Base-by-base conservation (phyloP, 1,140 invertebrate genomes). In the Drosophila serrata region DNA sequence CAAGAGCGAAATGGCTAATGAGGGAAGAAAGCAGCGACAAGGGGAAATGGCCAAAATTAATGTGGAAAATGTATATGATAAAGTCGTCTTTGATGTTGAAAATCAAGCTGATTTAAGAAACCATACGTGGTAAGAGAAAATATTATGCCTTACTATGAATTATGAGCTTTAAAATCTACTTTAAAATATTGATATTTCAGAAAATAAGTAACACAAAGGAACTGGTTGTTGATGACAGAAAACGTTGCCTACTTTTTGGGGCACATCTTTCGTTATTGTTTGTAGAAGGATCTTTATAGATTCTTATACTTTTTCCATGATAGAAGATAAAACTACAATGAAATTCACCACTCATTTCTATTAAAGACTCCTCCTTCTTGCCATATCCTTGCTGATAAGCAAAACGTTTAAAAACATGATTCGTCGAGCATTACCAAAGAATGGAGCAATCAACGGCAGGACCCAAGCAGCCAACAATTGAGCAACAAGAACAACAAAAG, bases 401-500 rank as follows among this genome's bases (percentile, higher is more conserved):
- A 37, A 33, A 39, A 29, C 31, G 17, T 31, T 65, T 37, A 45
- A 45, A 55, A 69, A 24, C 17, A n/a, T 29, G 48, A 48, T 29
- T 24, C 13, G 6, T 13, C 22, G 19, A 22, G 37, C 40, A 42
- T 42, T 24, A 48, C 67, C 24, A 31, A 72, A 72, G 53, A 72
- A 72, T 58, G 22, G 24, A 72, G 65, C 65, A 72, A 72, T 72
- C 51, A 72, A 72, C 43, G 35, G n/a, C 65, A 72, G 69, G 15
- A 72, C 69, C 72, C 65, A 51, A 59, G 42, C 43, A 72, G 67
- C 48, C 67, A 68, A 56, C 67, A 70, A 72, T 59, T 73, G 67
- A 73, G 67, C 60, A 72, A 24, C 58, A 73, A 69, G 51, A 82
- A 74, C 46, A 67, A 60, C 60, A 86, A 81, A 55, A 40, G 22